Evolutionary conservation across 2,888 invertebrate genomes (phyloP).

Genomic region (Homarus gammarus): DNA sequence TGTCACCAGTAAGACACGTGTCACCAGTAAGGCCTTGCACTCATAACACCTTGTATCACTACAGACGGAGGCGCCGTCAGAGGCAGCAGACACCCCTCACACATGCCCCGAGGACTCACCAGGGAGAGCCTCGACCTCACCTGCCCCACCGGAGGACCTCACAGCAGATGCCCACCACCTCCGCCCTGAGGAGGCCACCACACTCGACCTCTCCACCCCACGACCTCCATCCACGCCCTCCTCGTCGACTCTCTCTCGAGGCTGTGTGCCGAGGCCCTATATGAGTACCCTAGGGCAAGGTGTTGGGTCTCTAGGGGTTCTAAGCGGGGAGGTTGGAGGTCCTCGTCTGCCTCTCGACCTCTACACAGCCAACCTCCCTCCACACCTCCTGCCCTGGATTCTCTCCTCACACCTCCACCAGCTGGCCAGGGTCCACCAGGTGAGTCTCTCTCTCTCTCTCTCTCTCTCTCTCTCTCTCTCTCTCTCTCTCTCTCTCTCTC

Average conservation of each 20-base stretch:
- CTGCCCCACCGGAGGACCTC: conserved; percentile 20
- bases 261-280: neutral
- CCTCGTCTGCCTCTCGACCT: conserved; percentile 55
- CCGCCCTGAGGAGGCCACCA: conserved; percentile 26
- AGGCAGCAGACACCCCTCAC: neutral
- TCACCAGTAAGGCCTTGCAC: no score
- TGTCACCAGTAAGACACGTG: no score
- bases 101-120: conserved; percentile 28
- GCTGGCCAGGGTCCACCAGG: conserved; percentile 53
- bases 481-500: no score
- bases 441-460: neutral
- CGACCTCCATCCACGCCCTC: conserved; percentile 44
- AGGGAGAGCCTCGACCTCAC: conserved; percentile 11
- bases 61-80: neutral
- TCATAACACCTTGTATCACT: no score
- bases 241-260: neutral
- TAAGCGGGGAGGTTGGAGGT: conserved; percentile 16
- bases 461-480: no score
- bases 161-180: neutral
- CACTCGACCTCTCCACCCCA: conserved; percentile 51
- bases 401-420: conserved; percentile 71
- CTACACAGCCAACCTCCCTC: conserved; percentile 71
- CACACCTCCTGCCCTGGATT: conserved; percentile 73
- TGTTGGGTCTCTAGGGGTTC: conserved; percentile 8
- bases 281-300: neutral